Evolutionary conservation across 2,888 invertebrate genomes (phyloP), one percentile per base, ranked within the genome.

Genomic region (Eilema sororculum): DNA sequence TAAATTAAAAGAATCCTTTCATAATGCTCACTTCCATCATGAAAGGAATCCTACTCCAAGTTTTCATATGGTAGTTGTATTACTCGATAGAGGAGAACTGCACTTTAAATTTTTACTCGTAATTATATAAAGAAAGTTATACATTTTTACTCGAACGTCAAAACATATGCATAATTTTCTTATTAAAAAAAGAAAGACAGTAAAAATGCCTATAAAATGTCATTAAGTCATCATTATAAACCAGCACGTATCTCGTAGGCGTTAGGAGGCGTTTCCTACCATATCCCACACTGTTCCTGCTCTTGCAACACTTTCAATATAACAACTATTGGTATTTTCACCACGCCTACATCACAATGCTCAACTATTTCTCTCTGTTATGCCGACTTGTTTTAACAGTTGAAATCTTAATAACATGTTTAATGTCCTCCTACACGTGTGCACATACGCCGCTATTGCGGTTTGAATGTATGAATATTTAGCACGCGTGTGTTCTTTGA

Each of bases 361-460:
- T 74, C 68, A 67, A 75, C 79, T 80, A 80, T 76, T 75, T 74
- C 78, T 81, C 73, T 81, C 73, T 80, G 77, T 82, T 78, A 80
- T 77, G 78, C 78, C 79, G 83, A 79, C 85, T 75, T 85, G 86
- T 83, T 86, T 86, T 83, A 85, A 83, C 77, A 86, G 83, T 84
- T 89, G 87, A 90, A 90, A 90, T 89, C 87, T 88, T 89, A 90
- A 89, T 90, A 89, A 87, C 88, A 84, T 79, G 86, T 85, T 88
- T 80, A 79, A 80, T 87, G 86, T 85, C 86, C 85, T 84, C 88
- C 87, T 84, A 87, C 88, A 83, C 82, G 78, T 77, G 78, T 72
- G 71, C 71, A 77, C 65, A 71, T 73, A 77, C 65, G 73, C 73
- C 74, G 73, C 72, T 77, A 78, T 78, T 83, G 80, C 70, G 74